Evolutionary conservation across 1,140 invertebrate genomes (phyloP).

Genomic region (Myzus persicae): DNA sequence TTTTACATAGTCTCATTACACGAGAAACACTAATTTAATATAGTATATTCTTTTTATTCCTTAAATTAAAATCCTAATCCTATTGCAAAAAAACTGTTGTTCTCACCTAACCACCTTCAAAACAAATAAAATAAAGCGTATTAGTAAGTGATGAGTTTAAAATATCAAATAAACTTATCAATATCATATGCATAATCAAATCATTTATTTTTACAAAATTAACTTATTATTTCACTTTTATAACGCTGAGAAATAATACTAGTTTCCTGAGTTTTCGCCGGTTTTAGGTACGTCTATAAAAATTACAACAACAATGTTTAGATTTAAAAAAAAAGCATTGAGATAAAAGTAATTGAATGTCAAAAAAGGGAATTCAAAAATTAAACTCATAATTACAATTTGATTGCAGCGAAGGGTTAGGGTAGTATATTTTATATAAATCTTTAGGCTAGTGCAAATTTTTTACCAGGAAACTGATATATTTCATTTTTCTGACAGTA

Average conservation of each 20-base stretch:
- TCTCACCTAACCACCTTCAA: too few species aligned
- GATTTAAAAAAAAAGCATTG: background rate
- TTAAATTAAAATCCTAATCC: too few species aligned
- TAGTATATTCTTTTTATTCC: too few species aligned
- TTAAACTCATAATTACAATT: slow-evolving; percentile 1
- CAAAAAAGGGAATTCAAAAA: background rate
- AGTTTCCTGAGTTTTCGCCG: background rate
- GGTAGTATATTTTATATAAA: background rate
- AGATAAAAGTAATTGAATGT: slow-evolving; percentile 27
- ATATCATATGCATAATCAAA: too few species aligned
- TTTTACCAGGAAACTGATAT: background rate
- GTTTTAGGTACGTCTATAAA: too few species aligned
- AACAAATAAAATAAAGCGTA: too few species aligned
- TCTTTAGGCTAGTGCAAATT: background rate
- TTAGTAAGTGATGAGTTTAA: too few species aligned
- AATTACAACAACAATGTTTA: background rate
- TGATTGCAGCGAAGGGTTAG: background rate
- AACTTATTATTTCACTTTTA: too few species aligned
- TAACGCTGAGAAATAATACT: background rate
- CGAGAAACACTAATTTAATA: too few species aligned
- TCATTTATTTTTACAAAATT: too few species aligned
- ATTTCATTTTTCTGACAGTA: slow-evolving; percentile 37
- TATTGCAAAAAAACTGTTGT: too few species aligned
- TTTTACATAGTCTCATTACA: background rate
- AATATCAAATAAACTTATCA: too few species aligned